These are phyloP conservation scores for Megaptera novaeangliae DNA, from an alignment of 2,113 vertebrate species.

Conservation along the genomic window DNA sequence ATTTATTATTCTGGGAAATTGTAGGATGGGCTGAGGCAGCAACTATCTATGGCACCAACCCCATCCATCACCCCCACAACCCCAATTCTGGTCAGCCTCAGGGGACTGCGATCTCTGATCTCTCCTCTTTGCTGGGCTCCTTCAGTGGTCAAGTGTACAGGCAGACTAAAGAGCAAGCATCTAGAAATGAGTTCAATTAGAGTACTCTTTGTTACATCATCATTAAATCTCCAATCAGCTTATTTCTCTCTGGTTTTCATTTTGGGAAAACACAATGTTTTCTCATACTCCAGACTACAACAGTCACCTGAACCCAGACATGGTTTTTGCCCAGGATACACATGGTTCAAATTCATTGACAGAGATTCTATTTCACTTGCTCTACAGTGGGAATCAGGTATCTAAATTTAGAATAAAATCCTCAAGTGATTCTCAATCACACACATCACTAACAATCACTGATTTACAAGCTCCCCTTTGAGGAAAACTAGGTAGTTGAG, in stretches of 20 bases:
- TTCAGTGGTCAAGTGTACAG: neutral
- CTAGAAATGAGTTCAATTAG: neutral
- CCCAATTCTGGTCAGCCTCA: neutral
- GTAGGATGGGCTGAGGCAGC: conserved; percentile 29
- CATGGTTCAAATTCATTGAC: neutral
- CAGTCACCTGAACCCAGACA: neutral
- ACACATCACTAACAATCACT: neutral
- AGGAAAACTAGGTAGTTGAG: neutral
- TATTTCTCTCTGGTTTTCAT: neutral
- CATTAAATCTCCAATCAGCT: neutral
- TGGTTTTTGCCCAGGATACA: neutral
- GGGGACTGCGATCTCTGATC: neutral
- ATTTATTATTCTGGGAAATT: conserved; percentile 71
- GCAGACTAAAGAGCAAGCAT: neutral
- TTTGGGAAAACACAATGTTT: neutral
- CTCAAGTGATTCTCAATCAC: neutral
- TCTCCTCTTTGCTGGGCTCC: neutral
- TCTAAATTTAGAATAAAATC: neutral
- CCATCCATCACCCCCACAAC: conserved; percentile 13
- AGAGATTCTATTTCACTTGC: neutral
- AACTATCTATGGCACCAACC: neutral
- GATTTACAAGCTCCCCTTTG: neutral
- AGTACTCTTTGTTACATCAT: neutral
- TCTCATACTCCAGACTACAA: neutral
- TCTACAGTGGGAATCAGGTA: neutral